Conservation (phyloP, 1,140 invertebrate species). For the Periplaneta americana region DNA sequence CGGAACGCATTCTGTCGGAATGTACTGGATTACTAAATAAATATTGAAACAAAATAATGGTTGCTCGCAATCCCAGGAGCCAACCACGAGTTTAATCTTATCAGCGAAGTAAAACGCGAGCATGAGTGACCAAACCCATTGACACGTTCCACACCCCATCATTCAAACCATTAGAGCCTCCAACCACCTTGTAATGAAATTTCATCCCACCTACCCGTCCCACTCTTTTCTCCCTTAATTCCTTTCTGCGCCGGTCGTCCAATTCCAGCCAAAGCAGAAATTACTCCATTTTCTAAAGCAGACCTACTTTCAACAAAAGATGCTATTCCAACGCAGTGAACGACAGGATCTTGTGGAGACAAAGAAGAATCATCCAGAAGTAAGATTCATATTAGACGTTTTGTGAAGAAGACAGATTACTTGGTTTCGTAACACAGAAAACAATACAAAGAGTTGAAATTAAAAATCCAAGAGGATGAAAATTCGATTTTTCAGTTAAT, state of each 20-base stretch:
- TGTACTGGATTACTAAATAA: too few species aligned
- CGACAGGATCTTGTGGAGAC: too few species aligned
- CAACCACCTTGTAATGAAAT: not conserved
- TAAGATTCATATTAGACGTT: too few species aligned
- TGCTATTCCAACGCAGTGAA: too few species aligned
- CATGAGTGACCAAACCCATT: not conserved
- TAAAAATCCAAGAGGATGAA: too few species aligned
- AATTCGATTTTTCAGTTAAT: too few species aligned
- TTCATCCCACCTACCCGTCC: not conserved
- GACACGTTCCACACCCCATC: not conserved
- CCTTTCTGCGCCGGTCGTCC: not conserved
- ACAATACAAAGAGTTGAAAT: too few species aligned
- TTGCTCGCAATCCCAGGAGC: not conserved
- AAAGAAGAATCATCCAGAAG: too few species aligned
- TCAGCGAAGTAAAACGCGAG: not conserved
- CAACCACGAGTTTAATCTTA: not conserved
- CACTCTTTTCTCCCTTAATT: not conserved
- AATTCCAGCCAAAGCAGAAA: not conserved
- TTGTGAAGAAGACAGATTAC: too few species aligned
- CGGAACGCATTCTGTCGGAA: too few species aligned
- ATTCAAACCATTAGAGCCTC: not conserved
- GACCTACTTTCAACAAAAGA: not conserved
- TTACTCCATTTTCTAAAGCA: not conserved
- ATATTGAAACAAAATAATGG: too few species aligned
- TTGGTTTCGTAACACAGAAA: too few species aligned